Evolutionary conservation across 1,140 invertebrate genomes (phyloP), one percentile per base, ranked within the genome.

Genomic region (Pogonomyrmex californicus): DNA sequence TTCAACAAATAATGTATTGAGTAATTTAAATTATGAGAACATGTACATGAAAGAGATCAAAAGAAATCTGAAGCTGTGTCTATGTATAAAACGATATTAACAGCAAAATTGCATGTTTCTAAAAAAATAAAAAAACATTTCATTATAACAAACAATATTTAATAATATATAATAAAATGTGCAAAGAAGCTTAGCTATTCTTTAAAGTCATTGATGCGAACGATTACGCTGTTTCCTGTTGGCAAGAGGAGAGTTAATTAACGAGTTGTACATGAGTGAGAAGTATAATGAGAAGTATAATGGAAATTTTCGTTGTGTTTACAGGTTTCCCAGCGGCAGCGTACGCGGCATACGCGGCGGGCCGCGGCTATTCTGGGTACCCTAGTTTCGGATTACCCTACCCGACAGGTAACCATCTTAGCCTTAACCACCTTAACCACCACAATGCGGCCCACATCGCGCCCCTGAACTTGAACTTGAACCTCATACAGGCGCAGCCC

Each of bases 311-410:
- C 30, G 91, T 95, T 96, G 95, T 94, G 96, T 96, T 96, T 94
- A 68, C 97, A 98, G 98, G 98, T 97, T 98, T 99, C 96, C 98
- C 98, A 96, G 98, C 98, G 95, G 97, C 97, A 93, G 98, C 98
- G 93, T 98, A 98, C 96, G 98, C 98, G 95, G 98, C 98, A 94
- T 98, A 98, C 96, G 98, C 98, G 96, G 98, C 98, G 94, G 98
- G 98, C 95, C 97, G 98, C 96, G 98, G 98, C 93, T 99, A 98
- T 96, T 98, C 98, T 96, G 98, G 98, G 96, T 99, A 99, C 97
- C 98, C 98, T 96, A 98, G 98, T 97, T 99, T 99, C 96, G 98
- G 98, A 97, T 98, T 99, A 96, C 98, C 98, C 95, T 99, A 99
- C 96, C 98, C 98, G 95, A 98, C 98, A 98, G 98, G 98, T 99